These are phyloP conservation scores for Oscheius sp. DNA, from an alignment of 2,888 invertebrate genomes.

Conservation along the genomic window DNA sequence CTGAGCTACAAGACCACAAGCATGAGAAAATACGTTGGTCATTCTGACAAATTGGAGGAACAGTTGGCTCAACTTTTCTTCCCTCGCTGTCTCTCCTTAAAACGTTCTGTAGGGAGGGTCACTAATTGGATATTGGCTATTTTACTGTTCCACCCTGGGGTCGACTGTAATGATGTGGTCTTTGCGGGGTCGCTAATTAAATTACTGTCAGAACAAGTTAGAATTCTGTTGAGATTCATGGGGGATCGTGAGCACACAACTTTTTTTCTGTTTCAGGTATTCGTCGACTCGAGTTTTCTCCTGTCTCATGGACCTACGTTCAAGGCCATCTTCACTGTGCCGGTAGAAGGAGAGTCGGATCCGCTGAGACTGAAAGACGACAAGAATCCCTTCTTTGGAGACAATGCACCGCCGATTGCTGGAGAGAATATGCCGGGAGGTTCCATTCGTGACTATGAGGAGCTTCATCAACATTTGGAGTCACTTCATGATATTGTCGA, in stretches of 20 bases:
- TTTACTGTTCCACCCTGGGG: not conserved
- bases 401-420: constrained; percentile 40
- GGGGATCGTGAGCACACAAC: not conserved
- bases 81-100: not conserved
- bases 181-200: constrained; percentile 16
- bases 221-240: constrained; percentile 5
- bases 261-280: constrained; percentile 58
- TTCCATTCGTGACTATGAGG: constrained; percentile 53
- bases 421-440: constrained; percentile 37
- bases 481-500: constrained; percentile 70
- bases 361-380: constrained; percentile 39
- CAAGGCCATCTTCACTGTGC: constrained; percentile 66
- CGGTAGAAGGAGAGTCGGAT: constrained; percentile 57
- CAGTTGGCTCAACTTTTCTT: too few species aligned
- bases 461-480: constrained; percentile 64
- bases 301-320: constrained; percentile 62
- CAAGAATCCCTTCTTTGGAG: constrained; percentile 29
- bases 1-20: constrained; percentile 24
- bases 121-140: not conserved
- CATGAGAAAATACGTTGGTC: not conserved
- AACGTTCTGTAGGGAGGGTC: not conserved
- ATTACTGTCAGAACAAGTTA: constrained; percentile 22
- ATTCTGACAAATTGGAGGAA: not conserved
- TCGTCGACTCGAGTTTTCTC: constrained; percentile 64
- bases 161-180: not conserved